Evolutionary conservation across 2,888 invertebrate genomes (phyloP).

Genomic region (Melanostoma mellinum): DNA sequence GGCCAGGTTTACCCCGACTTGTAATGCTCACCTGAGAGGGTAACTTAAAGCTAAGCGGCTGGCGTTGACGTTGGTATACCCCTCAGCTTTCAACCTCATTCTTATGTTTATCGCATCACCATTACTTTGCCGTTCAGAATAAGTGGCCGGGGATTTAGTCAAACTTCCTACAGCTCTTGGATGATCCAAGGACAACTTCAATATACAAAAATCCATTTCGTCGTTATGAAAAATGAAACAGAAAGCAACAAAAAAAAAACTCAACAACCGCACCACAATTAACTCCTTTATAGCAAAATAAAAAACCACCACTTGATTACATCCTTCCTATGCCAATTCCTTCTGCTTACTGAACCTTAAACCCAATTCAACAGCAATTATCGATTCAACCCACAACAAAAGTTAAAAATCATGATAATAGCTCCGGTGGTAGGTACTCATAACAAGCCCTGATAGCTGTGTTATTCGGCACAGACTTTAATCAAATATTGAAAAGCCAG

Average conservation of each 20-base stretch:
- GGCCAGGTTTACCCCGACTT: too few species aligned
- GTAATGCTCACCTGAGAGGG: too few species aligned
- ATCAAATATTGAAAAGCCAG: conserved; percentile 67
- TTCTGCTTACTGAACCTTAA: conserved; percentile 54
- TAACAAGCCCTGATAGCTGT: conserved; percentile 29
- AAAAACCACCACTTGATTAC: conserved; percentile 21
- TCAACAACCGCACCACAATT: conserved; percentile 43
- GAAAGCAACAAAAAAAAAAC: neutral
- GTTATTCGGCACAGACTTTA: conserved; percentile 25
- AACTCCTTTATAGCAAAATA: conserved; percentile 26
- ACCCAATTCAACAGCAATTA: conserved; percentile 63
- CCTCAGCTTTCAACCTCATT: too few species aligned
- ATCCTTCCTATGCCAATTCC: conserved; percentile 23
- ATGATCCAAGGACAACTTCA: neutral
- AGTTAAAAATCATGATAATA: conserved; percentile 69
- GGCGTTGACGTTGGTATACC: too few species aligned
- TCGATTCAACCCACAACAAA: conserved; percentile 64
- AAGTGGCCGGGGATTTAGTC: too few species aligned
- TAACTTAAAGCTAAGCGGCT: too few species aligned
- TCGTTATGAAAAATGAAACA: too few species aligned
- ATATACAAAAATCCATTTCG: too few species aligned
- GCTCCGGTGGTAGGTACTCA: conserved; percentile 24
- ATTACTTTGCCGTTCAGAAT: too few species aligned
- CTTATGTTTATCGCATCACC: too few species aligned
- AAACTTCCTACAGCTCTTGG: neutral